Base-by-base conservation (phyloP, 92 coral and sea anemone genomes). In the Isaurus tuberculatus region DNA sequence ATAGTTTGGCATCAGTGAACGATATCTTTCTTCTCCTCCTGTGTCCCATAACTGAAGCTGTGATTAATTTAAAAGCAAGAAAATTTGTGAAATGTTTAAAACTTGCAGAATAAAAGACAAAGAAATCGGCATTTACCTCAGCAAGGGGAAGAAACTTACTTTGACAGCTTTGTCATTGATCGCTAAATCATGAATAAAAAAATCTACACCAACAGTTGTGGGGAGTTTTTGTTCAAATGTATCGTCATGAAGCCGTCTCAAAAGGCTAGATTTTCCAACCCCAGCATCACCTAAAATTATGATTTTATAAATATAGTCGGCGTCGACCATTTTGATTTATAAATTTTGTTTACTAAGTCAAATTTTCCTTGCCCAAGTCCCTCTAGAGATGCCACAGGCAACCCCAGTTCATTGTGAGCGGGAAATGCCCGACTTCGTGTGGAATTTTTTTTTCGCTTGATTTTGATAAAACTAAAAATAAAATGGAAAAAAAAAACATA, bases 11-110 rank as follows among this genome's bases (percentile, higher is more conserved):
- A 93, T 94, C 68, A 96, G 64, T 0, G 96, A 87, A 10, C 91
- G 83, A 84, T 89, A 92, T 81, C 95, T 90, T 81, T 96, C 99
- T 73, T 96, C 97, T 2, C 99, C 99, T 7, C 96, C 98, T 1
- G 99, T 96, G 79, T 96, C 99, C 99, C 99, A 96, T 11, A 96
- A 57, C 43, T 92, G 92, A 68, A 96, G 94, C 99, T 96, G 88
- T 3, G 26, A 72, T 43, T 22, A 44, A 73, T 13, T 28, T 4
- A 29, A 25, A 5, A 49, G 53, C 22, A 42, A 9, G 8, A 15
- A 19, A 4, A 4, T 27, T 14, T 33, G 26, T 6, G 26, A 73
- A 31, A 22, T 29, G 51, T 8, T 44, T 19, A 28, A 13, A 30
- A 3, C 8, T 36, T 36, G 3, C 42, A 36, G 42, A 3, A 36